These are phyloP conservation scores for Deladenus siricidicola DNA, from an alignment of 2,888 invertebrate species.

Conservation along the genomic window DNA sequence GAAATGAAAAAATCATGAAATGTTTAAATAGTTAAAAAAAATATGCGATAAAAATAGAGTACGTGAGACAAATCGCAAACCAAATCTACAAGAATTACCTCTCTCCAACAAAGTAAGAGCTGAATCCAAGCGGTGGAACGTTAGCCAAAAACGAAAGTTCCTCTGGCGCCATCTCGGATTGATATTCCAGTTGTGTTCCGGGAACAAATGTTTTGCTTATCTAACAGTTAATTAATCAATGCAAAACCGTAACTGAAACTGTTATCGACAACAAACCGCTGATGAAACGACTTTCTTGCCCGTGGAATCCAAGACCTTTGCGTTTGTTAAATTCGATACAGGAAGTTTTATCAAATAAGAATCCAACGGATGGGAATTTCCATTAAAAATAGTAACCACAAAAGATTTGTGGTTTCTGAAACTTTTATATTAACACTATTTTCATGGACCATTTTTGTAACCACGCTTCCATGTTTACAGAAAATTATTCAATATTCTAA, in stretches of 20 bases:
- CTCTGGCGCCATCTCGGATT: constrained; percentile 7
- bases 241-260: no score
- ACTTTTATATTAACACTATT: no score
- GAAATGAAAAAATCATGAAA: background rate
- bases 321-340: constrained; percentile 24
- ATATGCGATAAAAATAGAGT: background rate
- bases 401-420: constrained; percentile 14
- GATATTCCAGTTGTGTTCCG: background rate
- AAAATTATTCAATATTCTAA: no score
- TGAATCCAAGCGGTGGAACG: constrained; percentile 16
- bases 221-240: background rate
- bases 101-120: constrained; percentile 7
- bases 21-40: background rate
- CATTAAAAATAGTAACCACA: constrained; percentile 43
- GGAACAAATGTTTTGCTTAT: background rate
- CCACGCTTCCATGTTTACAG: no score
- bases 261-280: no score
- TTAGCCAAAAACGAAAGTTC: constrained; percentile 10
- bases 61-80: background rate
- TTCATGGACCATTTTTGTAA: no score
- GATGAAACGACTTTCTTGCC: constrained; percentile 33
- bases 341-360: constrained; percentile 33
- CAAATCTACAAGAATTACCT: background rate
- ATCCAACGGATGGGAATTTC: constrained; percentile 17
- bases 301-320: constrained; percentile 23